Evolutionary conservation across 2,797 vertebrate genomes (phyloP).

Genomic region (Okamejei kenojei): DNA sequence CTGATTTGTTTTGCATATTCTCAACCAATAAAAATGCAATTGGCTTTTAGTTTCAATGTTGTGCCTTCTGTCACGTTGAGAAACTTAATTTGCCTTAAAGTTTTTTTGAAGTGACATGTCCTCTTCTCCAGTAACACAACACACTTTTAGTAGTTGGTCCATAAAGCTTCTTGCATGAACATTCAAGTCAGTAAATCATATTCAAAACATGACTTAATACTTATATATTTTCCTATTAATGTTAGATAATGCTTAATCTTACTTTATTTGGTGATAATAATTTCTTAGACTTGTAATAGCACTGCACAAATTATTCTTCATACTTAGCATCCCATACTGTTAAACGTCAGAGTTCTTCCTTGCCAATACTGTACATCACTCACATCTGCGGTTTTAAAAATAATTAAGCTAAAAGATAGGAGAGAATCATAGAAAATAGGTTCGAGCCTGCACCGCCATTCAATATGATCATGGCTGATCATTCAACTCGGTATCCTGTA

Average conservation of each 20-base stretch:
- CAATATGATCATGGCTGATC: too few relatives aligned
- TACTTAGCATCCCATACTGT: not conserved
- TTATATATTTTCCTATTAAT: not conserved
- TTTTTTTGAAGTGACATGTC: not conserved
- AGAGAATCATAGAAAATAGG: too few relatives aligned
- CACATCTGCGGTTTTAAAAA: not conserved
- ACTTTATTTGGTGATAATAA: not conserved
- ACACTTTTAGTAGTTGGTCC: not conserved
- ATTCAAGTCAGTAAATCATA: not conserved
- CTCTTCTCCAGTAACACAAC: not conserved
- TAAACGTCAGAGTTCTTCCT: not conserved
- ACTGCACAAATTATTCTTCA: not conserved
- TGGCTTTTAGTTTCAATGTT: not conserved
- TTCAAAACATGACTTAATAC: not conserved
- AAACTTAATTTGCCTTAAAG: not conserved
- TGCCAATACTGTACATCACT: not conserved
- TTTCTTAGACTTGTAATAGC: not conserved
- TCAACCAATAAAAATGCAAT: not conserved
- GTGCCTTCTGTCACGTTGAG: not conserved
- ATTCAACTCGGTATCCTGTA: too few relatives aligned
- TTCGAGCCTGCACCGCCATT: too few relatives aligned
- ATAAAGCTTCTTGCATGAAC: not conserved
- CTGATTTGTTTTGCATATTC: not conserved
- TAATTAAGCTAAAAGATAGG: not conserved
- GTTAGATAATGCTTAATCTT: not conserved